Percentiles rank a stretch among this genome's conserved stretches.
Evolutionary conservation across 2,888 invertebrate species (phyloP).

Genomic region (Aricia artaxerxes): DNA sequence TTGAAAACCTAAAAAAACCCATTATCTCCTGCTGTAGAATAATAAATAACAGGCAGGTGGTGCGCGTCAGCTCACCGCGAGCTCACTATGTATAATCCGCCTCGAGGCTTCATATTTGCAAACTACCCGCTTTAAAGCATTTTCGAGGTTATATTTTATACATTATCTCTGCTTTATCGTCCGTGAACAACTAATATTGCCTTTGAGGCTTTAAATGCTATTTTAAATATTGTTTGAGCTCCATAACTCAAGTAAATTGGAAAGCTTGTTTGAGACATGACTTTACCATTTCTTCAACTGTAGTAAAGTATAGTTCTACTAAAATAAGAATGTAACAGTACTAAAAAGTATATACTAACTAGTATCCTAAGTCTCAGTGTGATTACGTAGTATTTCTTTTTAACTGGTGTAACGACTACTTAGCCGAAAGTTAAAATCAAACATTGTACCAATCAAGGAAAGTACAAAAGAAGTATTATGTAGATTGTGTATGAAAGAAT

Average conservation of each 20-base stretch:
- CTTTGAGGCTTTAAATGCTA: background rate
- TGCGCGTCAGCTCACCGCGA: background rate
- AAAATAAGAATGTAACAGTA: too few relatives aligned
- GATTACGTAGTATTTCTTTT: too few relatives aligned
- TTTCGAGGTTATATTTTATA: background rate
- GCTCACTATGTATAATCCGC: background rate
- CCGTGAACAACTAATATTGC: background rate
- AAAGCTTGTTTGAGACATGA: too few relatives aligned
- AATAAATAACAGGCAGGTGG: background rate
- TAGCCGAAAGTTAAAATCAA: too few relatives aligned
- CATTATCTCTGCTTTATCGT: conserved; percentile 24
- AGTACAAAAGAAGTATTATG: too few relatives aligned
- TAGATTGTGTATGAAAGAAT: background rate
- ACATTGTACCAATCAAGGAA: too few relatives aligned
- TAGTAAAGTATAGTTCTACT: too few relatives aligned
- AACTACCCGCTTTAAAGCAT: background rate
- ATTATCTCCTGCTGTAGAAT: background rate
- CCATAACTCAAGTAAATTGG: background rate
- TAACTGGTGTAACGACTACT: too few relatives aligned
- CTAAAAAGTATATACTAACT: too few relatives aligned
- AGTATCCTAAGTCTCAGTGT: too few relatives aligned
- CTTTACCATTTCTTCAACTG: too few relatives aligned
- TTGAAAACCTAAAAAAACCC: too few relatives aligned
- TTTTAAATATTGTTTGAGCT: background rate
- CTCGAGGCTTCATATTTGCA: background rate